Conservation (phyloP, 2,888 invertebrate genomes). For the Dyspetes luteomarginatus region DNA sequence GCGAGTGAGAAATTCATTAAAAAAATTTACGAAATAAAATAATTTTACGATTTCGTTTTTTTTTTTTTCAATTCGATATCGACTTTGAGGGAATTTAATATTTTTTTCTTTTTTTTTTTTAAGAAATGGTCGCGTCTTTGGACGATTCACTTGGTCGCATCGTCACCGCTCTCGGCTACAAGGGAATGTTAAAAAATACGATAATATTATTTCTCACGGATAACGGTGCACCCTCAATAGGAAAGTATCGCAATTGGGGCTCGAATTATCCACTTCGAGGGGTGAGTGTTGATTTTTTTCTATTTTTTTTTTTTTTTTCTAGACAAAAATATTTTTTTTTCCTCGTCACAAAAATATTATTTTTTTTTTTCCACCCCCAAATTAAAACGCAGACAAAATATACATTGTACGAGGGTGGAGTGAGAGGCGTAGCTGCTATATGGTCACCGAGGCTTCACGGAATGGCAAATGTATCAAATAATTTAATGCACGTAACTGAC, state of each 20-base stretch:
- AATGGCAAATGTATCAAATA: conserved; percentile 85
- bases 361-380: too few species aligned
- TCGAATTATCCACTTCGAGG: conserved; percentile 88
- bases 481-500: conserved; percentile 88
- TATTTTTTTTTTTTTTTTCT: too few species aligned
- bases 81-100: not conserved
- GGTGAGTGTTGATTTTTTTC: conserved; percentile 76
- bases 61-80: not conserved
- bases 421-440: conserved; percentile 87
- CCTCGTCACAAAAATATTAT: not conserved
- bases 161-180: conserved; percentile 84
- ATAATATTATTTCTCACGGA: conserved; percentile 88
- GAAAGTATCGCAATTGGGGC: conserved; percentile 85
- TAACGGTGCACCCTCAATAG: conserved; percentile 86
- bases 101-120: conserved; percentile 30
- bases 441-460: conserved; percentile 87
- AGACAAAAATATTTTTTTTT: not conserved
- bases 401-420: conserved; percentile 90
- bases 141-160: conserved; percentile 87
- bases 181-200: conserved; percentile 86
- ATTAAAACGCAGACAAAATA: conserved; percentile 86
- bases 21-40: not conserved
- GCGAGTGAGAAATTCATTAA: conserved; percentile 87
- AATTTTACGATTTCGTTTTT: not conserved
- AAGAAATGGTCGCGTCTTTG: conserved; percentile 87